Evolutionary conservation across 2,888 invertebrate genomes (phyloP).

Genomic region (Zygaena filipendulae): DNA sequence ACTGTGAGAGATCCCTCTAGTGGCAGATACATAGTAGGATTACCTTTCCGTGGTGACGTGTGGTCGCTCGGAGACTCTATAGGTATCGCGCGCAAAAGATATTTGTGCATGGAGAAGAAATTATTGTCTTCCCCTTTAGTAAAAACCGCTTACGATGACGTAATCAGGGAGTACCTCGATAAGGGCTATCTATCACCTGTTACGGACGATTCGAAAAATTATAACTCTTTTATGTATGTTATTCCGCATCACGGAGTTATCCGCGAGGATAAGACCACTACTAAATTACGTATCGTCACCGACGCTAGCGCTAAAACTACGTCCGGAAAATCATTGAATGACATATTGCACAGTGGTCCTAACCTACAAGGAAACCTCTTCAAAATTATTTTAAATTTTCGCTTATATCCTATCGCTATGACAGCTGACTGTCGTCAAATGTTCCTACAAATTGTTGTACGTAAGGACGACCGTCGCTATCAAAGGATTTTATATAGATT

Average conservation of each 20-base stretch:
- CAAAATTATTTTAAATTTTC: conserved; percentile 15
- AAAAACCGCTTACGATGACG: conserved; percentile 11
- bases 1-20: not conserved
- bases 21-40: conserved; percentile 9
- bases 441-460: conserved; percentile 14
- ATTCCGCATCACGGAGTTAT: conserved; percentile 8
- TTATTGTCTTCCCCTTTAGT: conserved; percentile 4
- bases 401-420: conserved; percentile 13
- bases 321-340: conserved; percentile 8
- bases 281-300: conserved; percentile 7
- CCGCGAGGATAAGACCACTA: conserved; percentile 7
- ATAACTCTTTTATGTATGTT: conserved; percentile 4
- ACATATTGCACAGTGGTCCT: conserved; percentile 4
- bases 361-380: conserved; percentile 8
- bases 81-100: too few species aligned
- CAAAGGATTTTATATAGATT: conserved; percentile 8
- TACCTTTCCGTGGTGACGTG: conserved; percentile 10
- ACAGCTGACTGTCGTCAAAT: conserved; percentile 16
- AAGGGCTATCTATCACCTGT: too few species aligned
- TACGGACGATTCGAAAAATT: too few species aligned
- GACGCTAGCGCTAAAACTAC: conserved; percentile 9
- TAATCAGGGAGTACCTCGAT: conserved; percentile 8
- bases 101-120: conserved; percentile 10
- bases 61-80: conserved; percentile 10
- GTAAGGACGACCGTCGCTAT: conserved; percentile 12